Evolutionary conservation across 2,797 vertebrate species (phyloP), one percentile per base, ranked within the genome.

Genomic region (Toxotes lorentzi): DNA sequence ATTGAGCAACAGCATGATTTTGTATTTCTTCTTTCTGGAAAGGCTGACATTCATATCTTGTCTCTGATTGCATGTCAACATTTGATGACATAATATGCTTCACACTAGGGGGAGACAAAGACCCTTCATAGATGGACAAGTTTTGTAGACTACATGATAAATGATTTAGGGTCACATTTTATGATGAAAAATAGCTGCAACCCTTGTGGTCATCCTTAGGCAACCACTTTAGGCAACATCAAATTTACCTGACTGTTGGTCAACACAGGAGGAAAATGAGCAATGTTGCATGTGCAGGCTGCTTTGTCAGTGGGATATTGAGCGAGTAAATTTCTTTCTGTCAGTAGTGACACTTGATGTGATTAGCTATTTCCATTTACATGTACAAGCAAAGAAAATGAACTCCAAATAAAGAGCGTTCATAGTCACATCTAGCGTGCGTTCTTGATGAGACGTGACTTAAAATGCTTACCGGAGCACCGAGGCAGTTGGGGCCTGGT

Each of bases 91-190:
- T 58, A n/a, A 78, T 65, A 16, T 48, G 68, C 72, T 86, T 89
- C 69, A 89, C 94, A 95, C 93, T 89, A 95, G 93, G 87, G 92
- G 94, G 94, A 94, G 94, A 94, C 94, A 94, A 70, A 95, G 88
- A 91, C 87, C 91, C 91, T 91, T 77, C 23, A 59, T 83, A 80
- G 54, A 84, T 74, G 48, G 79, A 71, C 43, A 73, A 5, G 30
- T 27, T 17, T 58, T 64, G 23, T 64, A 73, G 43, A 85, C 77
- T 51, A 65, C 58, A 74, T 82, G 66, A 83, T 74, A 83, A 64
- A 89, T 90, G 60, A 82, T 73, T 70, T 67, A 23, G 57, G 13
- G 73, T 77, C 43, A 60, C 7, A 34, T 71, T 71, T 78, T 30
- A 73, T 70, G 27, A 82, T 14, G 16, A 32, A 19, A 76, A 75